Percentiles rank a stretch among this genome's conserved stretches.
These are phyloP conservation scores for Bagarius yarrelli DNA, from an alignment of 2,113 vertebrate genomes.

Conservation along the genomic window DNA sequence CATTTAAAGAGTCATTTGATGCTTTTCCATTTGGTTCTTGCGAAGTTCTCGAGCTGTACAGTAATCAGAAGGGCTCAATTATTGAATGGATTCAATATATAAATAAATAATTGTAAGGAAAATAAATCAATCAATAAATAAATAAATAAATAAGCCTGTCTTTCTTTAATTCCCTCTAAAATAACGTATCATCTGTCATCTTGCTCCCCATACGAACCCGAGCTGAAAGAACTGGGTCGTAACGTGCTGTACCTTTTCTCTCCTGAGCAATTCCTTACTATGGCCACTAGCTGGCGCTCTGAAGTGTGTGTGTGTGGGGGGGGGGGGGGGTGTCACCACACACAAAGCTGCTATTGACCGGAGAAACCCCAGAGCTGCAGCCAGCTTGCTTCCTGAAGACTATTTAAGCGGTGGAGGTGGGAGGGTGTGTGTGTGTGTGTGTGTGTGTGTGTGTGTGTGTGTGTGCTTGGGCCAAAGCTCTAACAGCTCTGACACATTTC, in stretches of 20 bases:
- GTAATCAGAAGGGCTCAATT: too few relatives aligned
- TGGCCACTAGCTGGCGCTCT: constrained; percentile 47
- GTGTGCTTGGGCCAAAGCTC: not conserved
- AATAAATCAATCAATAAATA: too few relatives aligned
- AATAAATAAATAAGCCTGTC: too few relatives aligned
- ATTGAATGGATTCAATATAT: too few relatives aligned
- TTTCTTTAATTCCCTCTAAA: constrained; percentile 37
- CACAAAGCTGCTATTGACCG: constrained; percentile 53
- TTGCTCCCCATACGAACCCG: constrained; percentile 65
- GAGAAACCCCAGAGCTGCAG: constrained; percentile 12
- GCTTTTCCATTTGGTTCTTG: too few relatives aligned
- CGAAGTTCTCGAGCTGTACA: too few relatives aligned
- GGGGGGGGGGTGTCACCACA: not conserved
- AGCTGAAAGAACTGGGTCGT: constrained; percentile 73
- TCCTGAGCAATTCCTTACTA: constrained; percentile 47
- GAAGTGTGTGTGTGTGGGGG: too few relatives aligned
- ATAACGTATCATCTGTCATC: constrained; percentile 56
- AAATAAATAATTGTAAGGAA: too few relatives aligned
- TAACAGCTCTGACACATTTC: constrained; percentile 17
- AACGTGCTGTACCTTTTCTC: constrained; percentile 50
- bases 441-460: constrained; percentile 1
- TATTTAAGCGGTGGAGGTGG: constrained; percentile 21
- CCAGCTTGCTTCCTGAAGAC: constrained; percentile 36
- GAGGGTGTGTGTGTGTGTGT: not conserved
- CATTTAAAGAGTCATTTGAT: too few relatives aligned